Evolutionary conservation across 1,140 invertebrate genomes (phyloP).

Genomic region (Saccostrea cuccullata): DNA sequence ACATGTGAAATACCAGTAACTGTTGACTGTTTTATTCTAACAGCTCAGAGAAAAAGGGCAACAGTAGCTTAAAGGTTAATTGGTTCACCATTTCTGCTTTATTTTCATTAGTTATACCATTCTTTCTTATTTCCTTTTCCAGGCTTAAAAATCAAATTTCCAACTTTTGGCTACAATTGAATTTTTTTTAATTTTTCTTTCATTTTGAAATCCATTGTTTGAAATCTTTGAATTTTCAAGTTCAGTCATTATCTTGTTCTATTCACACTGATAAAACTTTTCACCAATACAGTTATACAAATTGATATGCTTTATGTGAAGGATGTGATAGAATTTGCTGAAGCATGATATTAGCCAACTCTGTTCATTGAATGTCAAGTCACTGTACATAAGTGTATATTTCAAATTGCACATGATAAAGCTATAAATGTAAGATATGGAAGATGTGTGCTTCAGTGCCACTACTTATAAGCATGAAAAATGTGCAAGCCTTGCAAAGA

Average conservation of each 20-base stretch:
- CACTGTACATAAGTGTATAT: not conserved
- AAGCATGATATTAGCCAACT: not conserved
- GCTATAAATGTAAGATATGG: not conserved
- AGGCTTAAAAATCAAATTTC: no score
- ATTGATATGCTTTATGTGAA: no score
- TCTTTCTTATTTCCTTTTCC: no score
- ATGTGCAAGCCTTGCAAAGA: not conserved
- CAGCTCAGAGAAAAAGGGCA: not conserved
- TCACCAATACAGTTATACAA: no score
- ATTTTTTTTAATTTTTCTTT: no score
- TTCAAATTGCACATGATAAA: not conserved
- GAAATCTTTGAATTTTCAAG: no score
- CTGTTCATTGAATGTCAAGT: not conserved
- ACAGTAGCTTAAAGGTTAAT: constrained; percentile 9
- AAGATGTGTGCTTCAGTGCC: not conserved
- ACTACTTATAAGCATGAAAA: not conserved
- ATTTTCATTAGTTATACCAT: no score
- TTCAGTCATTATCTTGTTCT: no score
- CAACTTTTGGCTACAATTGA: no score
- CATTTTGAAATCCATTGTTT: no score
- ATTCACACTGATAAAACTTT: no score
- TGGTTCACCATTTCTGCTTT: not conserved
- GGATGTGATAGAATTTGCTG: not conserved
- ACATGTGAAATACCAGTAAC: not conserved
- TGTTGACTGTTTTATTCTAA: not conserved